Conservation (phyloP, 2,113 vertebrate genomes). For the Gavia stellata region DNA sequence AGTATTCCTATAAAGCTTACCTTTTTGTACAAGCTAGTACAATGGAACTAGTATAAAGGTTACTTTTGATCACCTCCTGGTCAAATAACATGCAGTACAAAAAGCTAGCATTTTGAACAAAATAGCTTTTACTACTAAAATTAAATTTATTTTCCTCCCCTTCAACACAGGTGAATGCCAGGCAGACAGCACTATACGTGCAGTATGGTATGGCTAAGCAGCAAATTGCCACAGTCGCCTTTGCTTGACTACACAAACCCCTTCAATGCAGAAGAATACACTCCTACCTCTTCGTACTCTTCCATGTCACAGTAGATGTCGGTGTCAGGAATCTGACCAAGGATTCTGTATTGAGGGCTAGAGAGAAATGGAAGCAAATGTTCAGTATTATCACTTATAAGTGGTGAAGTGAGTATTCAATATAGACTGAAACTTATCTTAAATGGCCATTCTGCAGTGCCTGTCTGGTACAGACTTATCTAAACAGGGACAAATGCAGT, state of each 20-base stretch:
- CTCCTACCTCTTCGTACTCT: constrained; percentile 87
- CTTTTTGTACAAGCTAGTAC: not conserved
- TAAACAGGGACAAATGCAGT: not conserved
- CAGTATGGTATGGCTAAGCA: not conserved
- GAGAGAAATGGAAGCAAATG: constrained; percentile 20
- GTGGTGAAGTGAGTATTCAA: not conserved
- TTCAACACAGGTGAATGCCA: not conserved
- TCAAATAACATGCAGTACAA: not conserved
- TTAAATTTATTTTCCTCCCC: not conserved
- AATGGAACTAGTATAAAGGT: not conserved
- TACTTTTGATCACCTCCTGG: not conserved
- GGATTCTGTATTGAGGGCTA: constrained; percentile 84
- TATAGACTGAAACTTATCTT: not conserved
- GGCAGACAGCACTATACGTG: not conserved
- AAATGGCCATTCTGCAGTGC: not conserved
- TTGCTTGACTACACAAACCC: not conserved
- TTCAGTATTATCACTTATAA: not conserved
- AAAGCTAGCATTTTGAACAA: not conserved
- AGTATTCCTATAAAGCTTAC: not conserved
- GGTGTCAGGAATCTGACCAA: constrained; percentile 84
- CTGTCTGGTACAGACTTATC: not conserved
- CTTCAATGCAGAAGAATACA: not conserved
- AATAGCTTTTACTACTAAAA: not conserved
- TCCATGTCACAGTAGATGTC: constrained; percentile 89
- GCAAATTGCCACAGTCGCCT: not conserved